A percentile compares a stretch with the other conserved stretches of the same genome.
These are phyloP conservation scores for Oenanthe melanoleuca DNA, from an alignment of 2,113 vertebrate genomes.

Conservation along the genomic window DNA sequence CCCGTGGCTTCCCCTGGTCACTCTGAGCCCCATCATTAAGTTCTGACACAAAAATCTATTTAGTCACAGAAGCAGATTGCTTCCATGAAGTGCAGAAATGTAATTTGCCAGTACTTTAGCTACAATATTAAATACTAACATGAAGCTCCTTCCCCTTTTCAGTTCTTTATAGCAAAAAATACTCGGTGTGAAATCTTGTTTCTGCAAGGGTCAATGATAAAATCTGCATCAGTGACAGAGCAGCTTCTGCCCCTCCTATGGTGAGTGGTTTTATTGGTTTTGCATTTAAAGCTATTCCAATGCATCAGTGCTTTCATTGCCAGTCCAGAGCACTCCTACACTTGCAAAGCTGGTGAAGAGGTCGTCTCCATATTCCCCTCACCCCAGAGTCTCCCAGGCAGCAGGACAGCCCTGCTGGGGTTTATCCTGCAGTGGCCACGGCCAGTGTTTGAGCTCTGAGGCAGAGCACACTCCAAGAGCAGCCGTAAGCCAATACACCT, in stretches of 20 bases:
- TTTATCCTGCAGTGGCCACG: background rate
- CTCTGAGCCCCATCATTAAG: background rate
- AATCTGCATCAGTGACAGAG: background rate
- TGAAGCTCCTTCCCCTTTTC: slow-evolving; percentile 38
- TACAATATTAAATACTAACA: slow-evolving; percentile 39
- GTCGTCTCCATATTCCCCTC: background rate
- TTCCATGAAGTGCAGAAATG: slow-evolving; percentile 24
- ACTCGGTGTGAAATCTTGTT: slow-evolving; percentile 41
- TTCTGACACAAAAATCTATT: slow-evolving; percentile 47
- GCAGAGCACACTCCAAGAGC: background rate
- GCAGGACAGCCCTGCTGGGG: background rate
- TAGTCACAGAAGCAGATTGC: slow-evolving; percentile 52
- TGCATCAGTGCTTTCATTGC: background rate
- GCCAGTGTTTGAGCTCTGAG: background rate
- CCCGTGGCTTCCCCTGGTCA: background rate
- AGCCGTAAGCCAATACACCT: background rate
- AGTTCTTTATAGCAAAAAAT: slow-evolving; percentile 39
- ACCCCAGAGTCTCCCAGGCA: accelerated
- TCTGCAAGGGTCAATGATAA: slow-evolving; percentile 5
- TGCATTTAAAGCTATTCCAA: slow-evolving; percentile 11
- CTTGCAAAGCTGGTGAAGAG: background rate
- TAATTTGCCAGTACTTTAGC: slow-evolving; percentile 42
- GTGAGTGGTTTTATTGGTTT: slow-evolving; percentile 11
- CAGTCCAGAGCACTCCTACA: background rate
- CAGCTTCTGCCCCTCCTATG: slow-evolving; percentile 3